Base-by-base conservation (phyloP, 2,888 invertebrate genomes). In the Tryphoninae sp. region DNA sequence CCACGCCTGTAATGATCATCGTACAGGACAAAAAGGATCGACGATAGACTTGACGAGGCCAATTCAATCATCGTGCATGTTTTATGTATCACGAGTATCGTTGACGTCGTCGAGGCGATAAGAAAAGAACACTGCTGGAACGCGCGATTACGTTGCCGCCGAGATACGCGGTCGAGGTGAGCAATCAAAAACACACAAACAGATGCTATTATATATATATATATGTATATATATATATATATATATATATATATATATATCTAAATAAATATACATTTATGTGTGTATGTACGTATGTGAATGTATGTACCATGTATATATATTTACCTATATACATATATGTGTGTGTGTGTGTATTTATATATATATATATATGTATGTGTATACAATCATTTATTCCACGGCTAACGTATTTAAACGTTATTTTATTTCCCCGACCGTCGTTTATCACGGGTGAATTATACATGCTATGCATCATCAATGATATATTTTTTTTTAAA, bases 81-180 rank as follows among this genome's bases (percentile, higher is more conserved):
- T 45, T 45, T 45, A 45, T 45, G 13, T 45, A 45, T 45, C 13
- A 45, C 45, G 45, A 45, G 45, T 45, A 45, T 45, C 67, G 65
- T 62, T 65, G 73, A 42, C 23, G 33, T n/a, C 69, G 59, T 71
- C 51, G 71, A 78, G 64, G 53, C 67, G 69, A 78, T 55, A 78
- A 62, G 51, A 73, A 23, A 61, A 61, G 33, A 71, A 45, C 13
- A 45, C 9, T 9, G 9, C 45, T 45, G 11, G 55, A 49, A 64
- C 64, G 65, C 59, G 59, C 59, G 67, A 71, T 71, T 76, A 68
- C 51, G 55, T 74, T 62, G 55, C 26, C 45, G 49, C 74, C 62
- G 55, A 55, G 62, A 62, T 69, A 73, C 68, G 74, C 67, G 68
- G 61, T 40, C n/a, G 80, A 76, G 75, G 75, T 80, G 75, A 80